Conservation (phyloP, 2,888 invertebrate genomes). For the Drosophila peninsularis region DNA sequence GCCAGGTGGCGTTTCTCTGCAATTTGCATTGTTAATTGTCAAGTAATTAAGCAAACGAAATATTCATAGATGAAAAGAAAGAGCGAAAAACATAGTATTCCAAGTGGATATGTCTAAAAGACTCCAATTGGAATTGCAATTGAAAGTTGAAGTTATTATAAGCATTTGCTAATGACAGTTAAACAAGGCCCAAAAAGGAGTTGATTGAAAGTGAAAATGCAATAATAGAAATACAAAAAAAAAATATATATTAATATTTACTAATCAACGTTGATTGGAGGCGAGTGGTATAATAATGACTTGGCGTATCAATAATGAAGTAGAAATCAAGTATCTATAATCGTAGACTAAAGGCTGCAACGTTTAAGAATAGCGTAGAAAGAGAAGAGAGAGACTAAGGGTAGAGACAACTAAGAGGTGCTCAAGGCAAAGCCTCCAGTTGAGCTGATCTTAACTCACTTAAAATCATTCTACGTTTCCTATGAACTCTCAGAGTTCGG, state of each 20-base stretch:
- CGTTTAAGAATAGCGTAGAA: background rate
- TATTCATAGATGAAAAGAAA: slow-evolving; percentile 26
- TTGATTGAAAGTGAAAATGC: slow-evolving; percentile 29
- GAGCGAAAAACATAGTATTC: background rate
- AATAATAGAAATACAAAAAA: background rate
- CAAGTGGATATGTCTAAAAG: slow-evolving; percentile 33
- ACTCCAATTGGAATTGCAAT: slow-evolving; percentile 28
- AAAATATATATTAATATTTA: background rate
- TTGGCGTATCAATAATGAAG: slow-evolving; percentile 2
- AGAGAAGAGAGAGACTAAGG: no score
- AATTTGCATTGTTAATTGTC: slow-evolving; percentile 73
- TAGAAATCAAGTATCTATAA: background rate
- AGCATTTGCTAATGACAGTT: slow-evolving; percentile 48
- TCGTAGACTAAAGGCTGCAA: background rate
- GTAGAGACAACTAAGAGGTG: fast-evolving
- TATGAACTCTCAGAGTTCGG: background rate
- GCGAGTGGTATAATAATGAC: slow-evolving; percentile 6
- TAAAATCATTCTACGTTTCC: no score
- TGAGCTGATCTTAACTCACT: background rate
- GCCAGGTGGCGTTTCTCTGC: slow-evolving; percentile 53
- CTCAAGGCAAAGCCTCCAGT: background rate
- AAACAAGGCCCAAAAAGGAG: slow-evolving; percentile 26
- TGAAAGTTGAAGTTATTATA: slow-evolving; percentile 37
- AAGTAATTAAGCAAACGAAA: slow-evolving; percentile 46
- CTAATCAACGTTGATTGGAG: slow-evolving; percentile 1